Conservation (phyloP, 2,888 invertebrate species). For the Leptopilina syphax region DNA sequence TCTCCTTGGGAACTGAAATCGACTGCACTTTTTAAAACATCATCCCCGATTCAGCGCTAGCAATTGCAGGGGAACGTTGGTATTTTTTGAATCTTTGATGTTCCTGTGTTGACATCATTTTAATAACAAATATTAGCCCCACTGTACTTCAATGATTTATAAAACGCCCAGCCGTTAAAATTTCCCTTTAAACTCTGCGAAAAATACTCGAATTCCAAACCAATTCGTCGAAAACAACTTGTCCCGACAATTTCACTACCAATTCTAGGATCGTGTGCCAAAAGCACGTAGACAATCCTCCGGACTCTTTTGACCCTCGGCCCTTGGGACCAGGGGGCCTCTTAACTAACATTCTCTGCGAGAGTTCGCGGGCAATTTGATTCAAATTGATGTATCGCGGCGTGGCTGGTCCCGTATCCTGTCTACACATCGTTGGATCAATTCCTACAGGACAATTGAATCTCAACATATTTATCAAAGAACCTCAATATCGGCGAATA, state of each 20-base stretch:
- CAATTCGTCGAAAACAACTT: conserved; percentile 84
- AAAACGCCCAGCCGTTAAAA: conserved; percentile 90
- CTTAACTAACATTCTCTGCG: conserved; percentile 84
- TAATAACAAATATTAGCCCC: conserved; percentile 88
- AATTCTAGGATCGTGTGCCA: conserved; percentile 87
- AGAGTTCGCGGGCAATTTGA: conserved; percentile 87
- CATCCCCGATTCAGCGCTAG: conserved; percentile 39
- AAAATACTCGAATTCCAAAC: conserved; percentile 93
- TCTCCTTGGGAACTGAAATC: too few species aligned
- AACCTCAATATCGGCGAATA: conserved; percentile 85
- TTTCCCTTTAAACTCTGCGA: conserved; percentile 93
- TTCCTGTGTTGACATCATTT: conserved; percentile 80
- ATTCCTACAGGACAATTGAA: conserved; percentile 75
- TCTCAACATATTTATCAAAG: conserved; percentile 82
- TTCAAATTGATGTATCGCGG: conserved; percentile 90
- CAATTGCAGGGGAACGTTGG: conserved; percentile 1
- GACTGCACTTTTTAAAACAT: conserved; percentile 52
- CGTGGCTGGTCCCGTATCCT: conserved; percentile 85
- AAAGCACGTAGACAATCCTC: conserved; percentile 89
- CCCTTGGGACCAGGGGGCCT: conserved; percentile 83
- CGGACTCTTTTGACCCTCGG: conserved; percentile 83
- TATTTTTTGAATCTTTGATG: conserved; percentile 29
- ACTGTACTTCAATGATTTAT: conserved; percentile 90
- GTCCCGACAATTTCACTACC: conserved; percentile 83
- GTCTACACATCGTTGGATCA: conserved; percentile 80